Conservation (phyloP, 2,113 vertebrate genomes). For the human (Homo sapiens) region DNA sequence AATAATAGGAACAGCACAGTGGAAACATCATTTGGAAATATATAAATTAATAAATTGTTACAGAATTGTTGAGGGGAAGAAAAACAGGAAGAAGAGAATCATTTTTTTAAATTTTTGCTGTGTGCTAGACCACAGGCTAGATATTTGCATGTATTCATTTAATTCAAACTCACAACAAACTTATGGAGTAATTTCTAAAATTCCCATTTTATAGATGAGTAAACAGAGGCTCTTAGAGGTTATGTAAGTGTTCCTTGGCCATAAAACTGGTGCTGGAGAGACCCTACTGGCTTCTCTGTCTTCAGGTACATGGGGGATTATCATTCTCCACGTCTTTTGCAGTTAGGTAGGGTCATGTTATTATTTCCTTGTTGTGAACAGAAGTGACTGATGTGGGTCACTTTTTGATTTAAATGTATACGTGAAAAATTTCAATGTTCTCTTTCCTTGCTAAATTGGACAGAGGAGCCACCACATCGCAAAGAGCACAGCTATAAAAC, state of each 20-base stretch:
- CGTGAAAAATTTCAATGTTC: background rate
- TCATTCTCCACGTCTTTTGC: rapidly evolving
- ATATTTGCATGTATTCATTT: background rate
- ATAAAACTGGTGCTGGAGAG: background rate
- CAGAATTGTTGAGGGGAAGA: background rate
- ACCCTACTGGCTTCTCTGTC: background rate
- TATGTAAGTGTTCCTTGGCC: background rate
- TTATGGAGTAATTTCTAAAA: background rate
- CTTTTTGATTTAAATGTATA: background rate
- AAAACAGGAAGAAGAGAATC: background rate
- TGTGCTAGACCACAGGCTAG: background rate
- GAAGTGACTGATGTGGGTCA: background rate
- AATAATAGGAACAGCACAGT: background rate
- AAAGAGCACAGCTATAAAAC: background rate
- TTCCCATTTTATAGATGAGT: background rate
- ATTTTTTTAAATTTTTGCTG: background rate
- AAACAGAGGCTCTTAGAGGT: background rate
- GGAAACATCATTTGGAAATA: background rate
- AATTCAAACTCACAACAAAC: background rate
- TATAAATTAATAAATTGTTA: background rate
- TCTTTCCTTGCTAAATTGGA: background rate
- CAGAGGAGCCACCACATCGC: background rate
- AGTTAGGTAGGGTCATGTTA: background rate
- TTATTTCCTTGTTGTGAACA: background rate
- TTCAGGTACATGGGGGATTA: background rate